Conservation (phyloP, 2,797 vertebrate species). For the Lagorchestes hirsutus region DNA sequence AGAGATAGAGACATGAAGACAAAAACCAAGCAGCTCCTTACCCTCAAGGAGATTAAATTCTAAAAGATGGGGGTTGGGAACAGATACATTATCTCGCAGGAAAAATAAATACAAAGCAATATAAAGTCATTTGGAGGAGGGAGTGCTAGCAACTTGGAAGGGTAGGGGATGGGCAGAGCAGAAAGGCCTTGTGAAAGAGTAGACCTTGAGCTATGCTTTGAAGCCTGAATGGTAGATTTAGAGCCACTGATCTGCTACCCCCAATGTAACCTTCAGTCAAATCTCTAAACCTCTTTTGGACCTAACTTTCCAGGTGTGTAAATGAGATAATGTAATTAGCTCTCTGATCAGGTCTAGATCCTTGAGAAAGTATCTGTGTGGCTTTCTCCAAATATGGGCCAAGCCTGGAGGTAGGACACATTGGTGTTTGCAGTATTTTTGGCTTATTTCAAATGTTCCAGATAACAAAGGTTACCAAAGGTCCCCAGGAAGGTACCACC, state of each 20-base stretch:
- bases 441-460: neutral
- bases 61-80: too few species aligned
- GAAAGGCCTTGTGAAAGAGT: neutral
- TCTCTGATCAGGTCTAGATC: neutral
- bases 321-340: neutral
- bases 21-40: neutral
- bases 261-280: neutral
- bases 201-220: neutral
- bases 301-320: neutral
- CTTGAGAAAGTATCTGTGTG: neutral
- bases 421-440: neutral
- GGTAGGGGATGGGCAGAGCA: neutral
- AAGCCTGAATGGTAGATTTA: neutral
- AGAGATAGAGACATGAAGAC: neutral
- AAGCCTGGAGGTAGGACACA: neutral
- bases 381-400: neutral
- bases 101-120: neutral
- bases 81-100: accelerated
- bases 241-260: neutral
- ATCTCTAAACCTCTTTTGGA: conserved; percentile 18
- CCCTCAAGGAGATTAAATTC: neutral
- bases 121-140: neutral
- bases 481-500: neutral
- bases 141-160: too few species aligned
- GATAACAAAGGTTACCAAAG: neutral